These are phyloP conservation scores for Planococcus citri DNA, from an alignment of 1,140 invertebrate genomes.

Conservation along the genomic window DNA sequence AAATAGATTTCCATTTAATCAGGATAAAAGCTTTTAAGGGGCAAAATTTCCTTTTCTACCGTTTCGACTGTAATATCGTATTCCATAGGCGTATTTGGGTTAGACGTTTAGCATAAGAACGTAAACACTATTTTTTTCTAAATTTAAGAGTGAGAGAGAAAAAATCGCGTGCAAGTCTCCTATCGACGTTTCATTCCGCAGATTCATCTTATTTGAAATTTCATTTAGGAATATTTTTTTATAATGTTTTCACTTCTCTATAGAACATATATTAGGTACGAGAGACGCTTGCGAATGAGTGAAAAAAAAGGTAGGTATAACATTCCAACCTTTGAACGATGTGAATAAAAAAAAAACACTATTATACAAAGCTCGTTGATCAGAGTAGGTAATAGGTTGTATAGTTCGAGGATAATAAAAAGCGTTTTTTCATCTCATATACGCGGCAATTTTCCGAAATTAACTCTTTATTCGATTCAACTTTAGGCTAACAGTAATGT, in stretches of 20 bases:
- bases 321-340: background rate
- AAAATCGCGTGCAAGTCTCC: background rate
- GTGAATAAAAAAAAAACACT: background rate
- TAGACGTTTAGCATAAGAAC: slow-evolving; percentile 6
- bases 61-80: background rate
- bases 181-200: background rate
- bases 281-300: background rate
- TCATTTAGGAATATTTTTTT: background rate
- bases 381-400: too few species aligned
- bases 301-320: background rate
- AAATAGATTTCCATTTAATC: slow-evolving; percentile 4
- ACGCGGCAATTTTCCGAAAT: background rate
- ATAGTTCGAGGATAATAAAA: background rate
- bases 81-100: slow-evolving; percentile 2
- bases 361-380: background rate
- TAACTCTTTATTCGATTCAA: slow-evolving; percentile 4
- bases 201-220: background rate
- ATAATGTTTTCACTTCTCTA: background rate
- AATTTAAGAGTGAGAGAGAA: background rate
- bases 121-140: background rate
- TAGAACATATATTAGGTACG: too few species aligned
- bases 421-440: background rate
- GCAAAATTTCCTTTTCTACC: background rate
- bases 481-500: background rate
- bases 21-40: slow-evolving; percentile 6